Percentiles rank a stretch among this genome's conserved stretches.
Evolutionary conservation across 2,113 vertebrate genomes (phyloP).

Genomic region (Dipodomys stephensi): DNA sequence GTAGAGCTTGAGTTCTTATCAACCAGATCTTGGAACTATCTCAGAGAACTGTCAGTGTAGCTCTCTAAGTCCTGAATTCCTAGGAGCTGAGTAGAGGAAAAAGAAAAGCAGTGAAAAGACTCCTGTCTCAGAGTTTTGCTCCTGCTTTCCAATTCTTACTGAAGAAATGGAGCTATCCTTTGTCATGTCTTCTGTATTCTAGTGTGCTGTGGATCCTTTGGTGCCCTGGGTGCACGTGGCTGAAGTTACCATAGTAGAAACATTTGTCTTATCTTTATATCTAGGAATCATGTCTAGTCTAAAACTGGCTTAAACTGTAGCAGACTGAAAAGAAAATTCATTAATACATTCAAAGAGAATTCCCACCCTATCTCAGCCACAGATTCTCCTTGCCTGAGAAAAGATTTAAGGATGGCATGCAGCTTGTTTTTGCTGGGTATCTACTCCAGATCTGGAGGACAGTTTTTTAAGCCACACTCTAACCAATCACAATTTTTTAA

Average conservation of each 20-base stretch:
- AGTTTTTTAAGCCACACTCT: neutral
- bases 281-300: neutral
- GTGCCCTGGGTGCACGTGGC: neutral
- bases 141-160: neutral
- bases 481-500: too few species aligned
- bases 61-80: neutral
- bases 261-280: neutral
- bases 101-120: neutral
- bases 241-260: neutral
- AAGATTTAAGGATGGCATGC: neutral
- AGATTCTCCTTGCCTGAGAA: neutral
- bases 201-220: accelerated
- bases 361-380: neutral
- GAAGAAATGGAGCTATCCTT: neutral
- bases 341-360: neutral
- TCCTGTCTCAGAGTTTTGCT: neutral
- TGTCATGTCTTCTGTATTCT: too few species aligned
- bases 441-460: neutral
- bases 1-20: neutral
- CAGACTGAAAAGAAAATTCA: neutral
- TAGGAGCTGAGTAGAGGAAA: neutral
- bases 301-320: neutral
- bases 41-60: neutral
- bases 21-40: neutral
- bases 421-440: neutral